Conservation (phyloP, 2,888 invertebrate species). For the Caenorhabditis sp. region DNA sequence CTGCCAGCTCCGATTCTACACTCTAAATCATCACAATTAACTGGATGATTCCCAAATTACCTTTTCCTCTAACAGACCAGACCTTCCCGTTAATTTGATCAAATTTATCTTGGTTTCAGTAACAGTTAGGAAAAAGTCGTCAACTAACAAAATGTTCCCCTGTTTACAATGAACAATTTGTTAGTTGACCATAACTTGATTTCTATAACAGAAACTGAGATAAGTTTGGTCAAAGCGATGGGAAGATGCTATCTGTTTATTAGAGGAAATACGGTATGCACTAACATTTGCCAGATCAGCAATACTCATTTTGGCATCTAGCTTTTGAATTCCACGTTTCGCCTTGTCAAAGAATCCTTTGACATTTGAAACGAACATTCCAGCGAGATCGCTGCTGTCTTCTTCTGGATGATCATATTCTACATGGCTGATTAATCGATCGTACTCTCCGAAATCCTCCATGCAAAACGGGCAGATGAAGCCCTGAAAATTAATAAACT, state of each 20-base stretch:
- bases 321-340: conserved; percentile 86
- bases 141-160: too few relatives aligned
- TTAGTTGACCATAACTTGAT: too few relatives aligned
- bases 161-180: too few relatives aligned
- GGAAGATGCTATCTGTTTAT: too few relatives aligned
- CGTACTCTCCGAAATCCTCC: conserved; percentile 91
- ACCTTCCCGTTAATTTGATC: too few relatives aligned
- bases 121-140: too few relatives aligned
- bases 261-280: too few relatives aligned
- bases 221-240: too few relatives aligned
- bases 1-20: conserved; percentile 50
- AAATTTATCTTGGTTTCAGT: too few relatives aligned
- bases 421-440: conserved; percentile 92
- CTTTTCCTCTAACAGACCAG: too few relatives aligned
- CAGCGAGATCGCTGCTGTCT: conserved; percentile 86
- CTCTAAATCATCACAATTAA: conserved; percentile 31
- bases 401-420: conserved; percentile 88
- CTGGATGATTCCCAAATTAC: too few relatives aligned
- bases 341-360: conserved; percentile 88
- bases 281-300: conserved; percentile 64
- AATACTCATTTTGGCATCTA: conserved; percentile 68
- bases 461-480: conserved; percentile 97
- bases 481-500: conserved; percentile 90
- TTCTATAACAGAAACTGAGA: too few relatives aligned
- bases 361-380: conserved; percentile 84